These are phyloP conservation scores for Calypte anna DNA, from an alignment of 2,113 vertebrate genomes.

Conservation along the genomic window DNA sequence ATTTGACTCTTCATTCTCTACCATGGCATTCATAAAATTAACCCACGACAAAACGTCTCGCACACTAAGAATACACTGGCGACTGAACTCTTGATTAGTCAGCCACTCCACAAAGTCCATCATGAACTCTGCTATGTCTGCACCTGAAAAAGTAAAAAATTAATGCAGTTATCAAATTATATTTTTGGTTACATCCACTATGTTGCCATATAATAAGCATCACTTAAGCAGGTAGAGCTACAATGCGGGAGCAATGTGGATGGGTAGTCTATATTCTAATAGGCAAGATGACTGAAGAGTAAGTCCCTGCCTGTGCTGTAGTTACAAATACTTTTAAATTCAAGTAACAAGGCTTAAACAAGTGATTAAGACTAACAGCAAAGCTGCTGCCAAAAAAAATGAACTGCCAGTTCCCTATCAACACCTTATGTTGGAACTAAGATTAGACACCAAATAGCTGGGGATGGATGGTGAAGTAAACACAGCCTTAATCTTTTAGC, in stretches of 20 bases:
- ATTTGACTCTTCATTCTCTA: slow-evolving; percentile 57
- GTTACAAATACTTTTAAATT: background rate
- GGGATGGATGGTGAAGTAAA: background rate
- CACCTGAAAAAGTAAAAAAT: slow-evolving; percentile 65
- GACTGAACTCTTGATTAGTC: slow-evolving; percentile 89
- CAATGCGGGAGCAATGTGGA: background rate
- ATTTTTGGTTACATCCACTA: background rate
- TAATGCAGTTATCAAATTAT: background rate
- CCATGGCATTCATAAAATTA: slow-evolving; percentile 89
- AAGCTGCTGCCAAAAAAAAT: background rate
- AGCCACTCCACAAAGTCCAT: slow-evolving; percentile 96
- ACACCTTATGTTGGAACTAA: background rate
- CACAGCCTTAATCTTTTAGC: background rate
- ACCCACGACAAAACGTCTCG: slow-evolving; percentile 95
- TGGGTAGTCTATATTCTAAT: background rate
- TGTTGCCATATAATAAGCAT: background rate
- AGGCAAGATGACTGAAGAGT: background rate
- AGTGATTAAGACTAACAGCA: background rate
- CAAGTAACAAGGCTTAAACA: background rate
- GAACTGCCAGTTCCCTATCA: background rate
- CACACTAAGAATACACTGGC: slow-evolving; percentile 89
- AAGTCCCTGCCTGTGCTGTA: background rate
- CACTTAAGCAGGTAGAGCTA: background rate
- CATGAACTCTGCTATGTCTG: slow-evolving; percentile 89
- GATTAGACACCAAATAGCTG: background rate